Evolutionary conservation across 2,888 invertebrate genomes (phyloP).

Genomic region (Cremastinae sp.): DNA sequence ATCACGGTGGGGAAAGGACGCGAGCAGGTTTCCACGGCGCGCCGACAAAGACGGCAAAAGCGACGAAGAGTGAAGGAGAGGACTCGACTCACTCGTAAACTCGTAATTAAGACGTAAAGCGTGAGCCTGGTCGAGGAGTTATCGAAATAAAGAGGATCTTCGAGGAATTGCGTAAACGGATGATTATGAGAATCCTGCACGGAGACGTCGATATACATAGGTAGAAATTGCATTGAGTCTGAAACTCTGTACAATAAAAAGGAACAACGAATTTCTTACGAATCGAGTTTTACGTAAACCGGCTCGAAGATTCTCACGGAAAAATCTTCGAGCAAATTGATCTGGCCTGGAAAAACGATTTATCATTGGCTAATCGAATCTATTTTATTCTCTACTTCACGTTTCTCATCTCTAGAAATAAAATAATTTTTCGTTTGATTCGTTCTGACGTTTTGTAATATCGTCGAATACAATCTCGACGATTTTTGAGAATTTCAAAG

Average conservation of each 20-base stretch:
- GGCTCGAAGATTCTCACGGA: no score
- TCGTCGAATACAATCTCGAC: no score
- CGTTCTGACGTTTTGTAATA: no score
- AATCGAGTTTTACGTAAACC: conserved; percentile 24
- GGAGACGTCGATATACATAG: background rate
- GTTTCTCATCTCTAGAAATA: background rate
- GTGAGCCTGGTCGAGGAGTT: conserved; percentile 26
- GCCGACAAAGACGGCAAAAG: conserved; percentile 44
- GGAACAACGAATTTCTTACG: conserved; percentile 12
- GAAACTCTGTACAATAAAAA: conserved; percentile 1
- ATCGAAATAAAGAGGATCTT: conserved; percentile 31
- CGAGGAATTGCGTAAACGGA: conserved; percentile 28
- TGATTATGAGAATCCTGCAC: conserved; percentile 24
- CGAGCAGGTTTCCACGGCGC: conserved; percentile 10
- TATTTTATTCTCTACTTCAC: background rate
- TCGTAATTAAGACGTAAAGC: conserved; percentile 59
- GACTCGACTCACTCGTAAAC: conserved; percentile 42
- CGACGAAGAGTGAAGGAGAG: conserved; percentile 1
- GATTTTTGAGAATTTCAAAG: no score
- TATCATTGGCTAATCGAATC: background rate
- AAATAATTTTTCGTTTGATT: no score
- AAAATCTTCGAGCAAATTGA: no score
- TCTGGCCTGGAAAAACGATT: background rate
- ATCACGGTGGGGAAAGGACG: conserved; percentile 22
- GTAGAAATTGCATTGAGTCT: background rate